Evolutionary conservation across 1,140 invertebrate species (phyloP).

Genomic region (Augochlora pura): DNA sequence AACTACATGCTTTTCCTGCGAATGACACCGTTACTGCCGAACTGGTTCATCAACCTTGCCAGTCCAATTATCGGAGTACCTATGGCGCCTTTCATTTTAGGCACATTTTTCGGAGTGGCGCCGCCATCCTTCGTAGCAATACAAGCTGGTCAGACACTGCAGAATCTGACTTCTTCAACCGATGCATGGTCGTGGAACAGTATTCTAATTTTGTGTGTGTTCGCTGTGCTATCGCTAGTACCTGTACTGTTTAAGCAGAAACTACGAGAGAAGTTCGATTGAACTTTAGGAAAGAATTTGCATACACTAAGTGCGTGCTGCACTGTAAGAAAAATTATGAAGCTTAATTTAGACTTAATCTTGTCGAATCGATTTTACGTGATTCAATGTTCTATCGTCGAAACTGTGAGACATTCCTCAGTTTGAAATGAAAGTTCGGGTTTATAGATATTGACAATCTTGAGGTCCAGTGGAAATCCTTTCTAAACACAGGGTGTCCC

Average conservation of each 20-base stretch:
- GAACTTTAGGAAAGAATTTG: conserved; percentile 51
- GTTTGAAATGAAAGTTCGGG: neutral
- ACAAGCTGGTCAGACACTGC: conserved; percentile 97
- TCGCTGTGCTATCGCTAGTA: conserved; percentile 91
- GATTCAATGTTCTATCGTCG: neutral
- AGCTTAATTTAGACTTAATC: neutral
- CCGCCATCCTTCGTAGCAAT: conserved; percentile 98
- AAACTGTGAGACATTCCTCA: neutral
- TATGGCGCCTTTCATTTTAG: conserved; percentile 93
- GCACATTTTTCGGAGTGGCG: conserved; percentile 96
- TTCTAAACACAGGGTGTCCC: no score
- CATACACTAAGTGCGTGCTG: neutral
- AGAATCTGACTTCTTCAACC: conserved; percentile 93
- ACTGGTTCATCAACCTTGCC: conserved; percentile 99
- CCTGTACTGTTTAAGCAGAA: conserved; percentile 95
- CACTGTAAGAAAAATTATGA: neutral
- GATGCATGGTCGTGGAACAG: conserved; percentile 95
- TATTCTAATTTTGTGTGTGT: conserved; percentile 87
- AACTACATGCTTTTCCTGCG: conserved; percentile 99
- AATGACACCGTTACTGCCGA: conserved; percentile 98
- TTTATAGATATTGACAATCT: no score
- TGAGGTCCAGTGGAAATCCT: no score
- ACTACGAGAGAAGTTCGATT: conserved; percentile 91
- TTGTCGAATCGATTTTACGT: neutral
- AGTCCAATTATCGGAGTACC: conserved; percentile 98